Percentiles rank a stretch among this genome's conserved stretches.
Evolutionary conservation across 2,888 invertebrate genomes (phyloP).

Genomic region (Drosophila ezoana): DNA sequence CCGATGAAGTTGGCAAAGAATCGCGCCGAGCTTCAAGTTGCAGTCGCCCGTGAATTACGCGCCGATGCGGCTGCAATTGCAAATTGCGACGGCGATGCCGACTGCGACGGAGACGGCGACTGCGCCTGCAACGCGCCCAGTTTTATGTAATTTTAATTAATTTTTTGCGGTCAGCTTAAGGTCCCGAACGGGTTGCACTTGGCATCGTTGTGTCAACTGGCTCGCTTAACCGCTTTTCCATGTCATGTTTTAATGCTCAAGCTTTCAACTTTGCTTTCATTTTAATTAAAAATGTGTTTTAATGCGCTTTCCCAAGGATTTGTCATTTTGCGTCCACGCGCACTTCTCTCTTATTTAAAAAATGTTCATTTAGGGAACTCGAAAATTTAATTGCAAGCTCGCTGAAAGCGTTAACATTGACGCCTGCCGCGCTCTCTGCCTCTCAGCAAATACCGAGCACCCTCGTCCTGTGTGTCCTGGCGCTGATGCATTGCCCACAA

Average conservation of each 20-base stretch:
- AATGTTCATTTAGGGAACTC: constrained; percentile 31
- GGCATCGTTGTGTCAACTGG: constrained; percentile 28
- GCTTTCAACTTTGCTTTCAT: constrained; percentile 74
- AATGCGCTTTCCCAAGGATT: constrained; percentile 68
- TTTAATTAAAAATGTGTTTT: constrained; percentile 78
- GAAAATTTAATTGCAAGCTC: constrained; percentile 6
- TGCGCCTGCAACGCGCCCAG: constrained; percentile 12
- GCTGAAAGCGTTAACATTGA: constrained; percentile 32
- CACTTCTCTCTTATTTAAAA: constrained; percentile 8
- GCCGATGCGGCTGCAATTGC: constrained; percentile 28
- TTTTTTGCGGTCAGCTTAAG: constrained; percentile 77
- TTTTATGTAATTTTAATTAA: constrained; percentile 76
- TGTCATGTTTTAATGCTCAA: constrained; percentile 55
- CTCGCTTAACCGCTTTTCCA: constrained; percentile 34
- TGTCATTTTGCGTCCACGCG: constrained; percentile 25
- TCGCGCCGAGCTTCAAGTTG: constrained; percentile 14
- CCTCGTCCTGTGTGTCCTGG: not conserved
- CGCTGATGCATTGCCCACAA: constrained; percentile 3
- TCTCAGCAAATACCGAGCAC: not conserved
- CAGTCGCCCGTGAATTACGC: constrained; percentile 57
- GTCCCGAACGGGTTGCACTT: constrained; percentile 43
- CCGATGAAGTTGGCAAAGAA: constrained; percentile 52
- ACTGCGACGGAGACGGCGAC: not conserved
- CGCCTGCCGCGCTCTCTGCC: constrained; percentile 18
- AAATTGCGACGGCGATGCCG: constrained; percentile 9